These are phyloP conservation scores for Acanthopleura granulata DNA, from an alignment of 2,888 invertebrate species.

Conservation along the genomic window DNA sequence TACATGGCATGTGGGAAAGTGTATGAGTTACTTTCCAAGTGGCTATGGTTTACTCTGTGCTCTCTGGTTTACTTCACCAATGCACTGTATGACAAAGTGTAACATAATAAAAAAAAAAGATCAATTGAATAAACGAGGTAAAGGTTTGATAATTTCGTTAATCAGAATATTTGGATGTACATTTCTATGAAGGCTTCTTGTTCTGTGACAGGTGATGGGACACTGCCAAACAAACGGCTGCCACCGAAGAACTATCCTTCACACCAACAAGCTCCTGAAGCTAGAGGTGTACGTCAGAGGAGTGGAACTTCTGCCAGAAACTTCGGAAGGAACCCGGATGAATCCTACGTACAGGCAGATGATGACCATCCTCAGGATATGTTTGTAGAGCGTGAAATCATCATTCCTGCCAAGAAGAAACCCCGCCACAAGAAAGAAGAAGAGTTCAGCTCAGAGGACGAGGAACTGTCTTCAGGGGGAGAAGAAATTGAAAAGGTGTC, in stretches of 20 bases:
- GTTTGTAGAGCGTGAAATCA: constrained; percentile 47
- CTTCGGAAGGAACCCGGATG: constrained; percentile 2
- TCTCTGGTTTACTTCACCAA: too few relatives aligned
- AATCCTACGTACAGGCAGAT: constrained; percentile 45
- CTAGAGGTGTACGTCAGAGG: not conserved
- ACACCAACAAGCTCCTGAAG: not conserved
- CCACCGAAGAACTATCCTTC: not conserved
- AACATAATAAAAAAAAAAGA: too few relatives aligned
- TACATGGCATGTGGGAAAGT: too few relatives aligned
- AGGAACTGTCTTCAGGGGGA: constrained; percentile 39
- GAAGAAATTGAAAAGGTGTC: constrained; percentile 19
- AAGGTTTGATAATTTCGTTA: too few relatives aligned
- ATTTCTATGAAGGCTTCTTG: too few relatives aligned
- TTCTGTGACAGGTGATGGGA: not conserved
- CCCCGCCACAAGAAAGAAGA: constrained; percentile 13
- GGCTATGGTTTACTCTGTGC: too few relatives aligned
- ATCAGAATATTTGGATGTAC: too few relatives aligned
- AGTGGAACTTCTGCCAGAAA: not conserved
- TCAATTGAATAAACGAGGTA: too few relatives aligned
- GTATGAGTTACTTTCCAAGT: too few relatives aligned
- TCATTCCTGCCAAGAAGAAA: constrained; percentile 36
- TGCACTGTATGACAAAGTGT: too few relatives aligned
- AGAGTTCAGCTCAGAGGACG: constrained; percentile 36
- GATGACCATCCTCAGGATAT: constrained; percentile 50
- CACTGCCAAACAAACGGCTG: not conserved